Base-by-base conservation (phyloP, 30 jellyfish, hydroid and myxozoan species). In the Hydra vulgaris region DNA sequence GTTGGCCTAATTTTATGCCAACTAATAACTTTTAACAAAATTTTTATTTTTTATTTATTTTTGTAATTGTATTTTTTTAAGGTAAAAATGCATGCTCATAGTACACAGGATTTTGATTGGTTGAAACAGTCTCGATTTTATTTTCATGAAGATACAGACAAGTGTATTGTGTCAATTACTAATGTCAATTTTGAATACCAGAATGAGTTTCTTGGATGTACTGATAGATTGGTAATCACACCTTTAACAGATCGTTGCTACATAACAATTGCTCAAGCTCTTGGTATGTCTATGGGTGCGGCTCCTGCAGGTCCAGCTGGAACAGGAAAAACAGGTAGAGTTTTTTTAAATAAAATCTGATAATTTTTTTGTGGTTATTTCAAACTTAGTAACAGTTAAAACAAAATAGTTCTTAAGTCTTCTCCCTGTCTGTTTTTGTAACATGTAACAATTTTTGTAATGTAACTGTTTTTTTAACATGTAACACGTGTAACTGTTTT, bases 261-360 rank as follows among this genome's bases (percentile, higher is more conserved):
- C 84, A 91, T 91, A 23, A 91, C 98, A 56, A 85, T 91, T 70
- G 98, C 96, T 8, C 98, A 91, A 79, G 98, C 98, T 61, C 93
- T 91, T 26, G 98, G 98, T 1, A 91, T 91, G 98, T 81, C 98
- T 17, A 91, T 91, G 98, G 98, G 98, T 66, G 98, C 96, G 23
- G 98, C 98, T 18, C 98, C 98, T 25, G 98, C 98, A 7, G 98
- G 98, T 21, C 98, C 98, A 26, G 98, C 98, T 40, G 98, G 98
- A 8, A 91, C 98, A 0, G 98, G 98, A 25, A 91, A 91, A 73
- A 91, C 98, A 18, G 98, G 98, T 91, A 56, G 53, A 4, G 4
- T 68, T 68, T 68, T 7, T 8, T 1, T 68, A 4, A 68, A 23
- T 3, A n/a, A n/a, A 8, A 3, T 68, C 75, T 56, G 17, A n/a